Evolutionary conservation across 1,140 invertebrate genomes (phyloP), one percentile per base, ranked within the genome.

Genomic region (Gonioctena quinquepunctata): DNA sequence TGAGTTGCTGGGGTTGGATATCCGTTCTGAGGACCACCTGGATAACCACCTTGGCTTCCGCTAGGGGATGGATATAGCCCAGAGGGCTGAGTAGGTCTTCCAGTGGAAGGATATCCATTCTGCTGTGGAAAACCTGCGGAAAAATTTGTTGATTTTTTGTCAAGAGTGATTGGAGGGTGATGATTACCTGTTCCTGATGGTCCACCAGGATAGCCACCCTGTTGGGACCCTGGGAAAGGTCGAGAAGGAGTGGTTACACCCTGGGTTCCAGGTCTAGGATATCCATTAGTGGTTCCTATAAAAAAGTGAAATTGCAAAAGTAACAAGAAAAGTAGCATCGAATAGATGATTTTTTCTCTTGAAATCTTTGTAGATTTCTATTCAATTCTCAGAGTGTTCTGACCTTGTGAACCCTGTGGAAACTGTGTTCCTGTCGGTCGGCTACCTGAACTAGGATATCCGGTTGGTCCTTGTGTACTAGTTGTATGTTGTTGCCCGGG

Each of bases 1-100:
- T n/a, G n/a, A n/a, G n/a, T n/a, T n/a, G n/a, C n/a, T 42, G 33
- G 33, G 11, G 11, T 42, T 42, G 33, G 33, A 42, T 42, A 42
- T 11, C 33, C 33, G 16, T 42, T 42, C 3, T 33, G 68, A 66
- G 7, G 56, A 76, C n/a, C 26, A 52, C 60, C 76, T 72, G 42
- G 57, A 48, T 76, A 63, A n/a, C 26, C 16, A 6, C 77, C 79
- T 18, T 65, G 74, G 21, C 13, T 3, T 26, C 49, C 16, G 26
- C 22, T n/a, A n/a, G 59, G 66, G 78, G 80, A 19, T 76, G 78
- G 19, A 57, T 33, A 42, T n/a, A 3, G 33, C 25, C 18, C 22
- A 70, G 74, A 48, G 68, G 77, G 6, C 72, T 73, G 72, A 74
- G 70, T 23, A 75, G 78, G 26, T 23, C 19, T 22, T 63, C 76